Base-by-base conservation (phyloP, 2,888 invertebrate species). In the Caenorhabditis japonica region DNA sequence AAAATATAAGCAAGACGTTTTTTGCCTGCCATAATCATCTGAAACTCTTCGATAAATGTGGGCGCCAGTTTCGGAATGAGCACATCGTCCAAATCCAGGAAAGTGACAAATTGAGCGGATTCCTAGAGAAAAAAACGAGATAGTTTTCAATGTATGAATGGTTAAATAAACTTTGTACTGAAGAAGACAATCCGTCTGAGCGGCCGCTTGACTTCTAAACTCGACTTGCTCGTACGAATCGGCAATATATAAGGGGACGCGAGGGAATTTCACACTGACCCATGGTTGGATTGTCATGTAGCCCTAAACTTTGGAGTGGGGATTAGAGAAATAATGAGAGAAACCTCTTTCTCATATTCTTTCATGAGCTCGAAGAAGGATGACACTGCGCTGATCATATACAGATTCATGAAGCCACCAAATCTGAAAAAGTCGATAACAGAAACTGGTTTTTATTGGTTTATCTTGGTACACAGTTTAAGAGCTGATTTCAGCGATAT, bases 41-140 rank as follows among this genome's bases (percentile, higher is more conserved):
- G 52, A 36, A 75, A 78, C 41, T 80, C 77, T 23, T 74, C 75
- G n/a, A 71, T 44, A 56, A 75, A 80, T 0, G 72, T 77, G 3
- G 73, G 62, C 2, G 66, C 75, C 1, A 78, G 30, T 34, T 56
- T 72, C 0, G 80, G 80, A n/a, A 80, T 76, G 1, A 80, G 43
- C 23, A 80, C 72, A 49, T 80, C 80, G 41, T 80, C 80, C 19
- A 80, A 25, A 34, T 80, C 80, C 15, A 80, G 55, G 12, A 80
- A 78, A 7, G 76, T 70, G 19, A 80, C 55, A 34, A 71, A 80
- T 30, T 66, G n/a, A 15, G 78, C 76, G 2, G 72, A 62, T 58
- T 80, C 80, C 77, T 79, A 33, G 21, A 71, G 46, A n/a, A 30
- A 2, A 13, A 3, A 8, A 13, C n/a, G n/a, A n/a, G n/a, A n/a